Evolutionary conservation across 2,113 vertebrate genomes (phyloP).

Genomic region (Catharus minimus): DNA sequence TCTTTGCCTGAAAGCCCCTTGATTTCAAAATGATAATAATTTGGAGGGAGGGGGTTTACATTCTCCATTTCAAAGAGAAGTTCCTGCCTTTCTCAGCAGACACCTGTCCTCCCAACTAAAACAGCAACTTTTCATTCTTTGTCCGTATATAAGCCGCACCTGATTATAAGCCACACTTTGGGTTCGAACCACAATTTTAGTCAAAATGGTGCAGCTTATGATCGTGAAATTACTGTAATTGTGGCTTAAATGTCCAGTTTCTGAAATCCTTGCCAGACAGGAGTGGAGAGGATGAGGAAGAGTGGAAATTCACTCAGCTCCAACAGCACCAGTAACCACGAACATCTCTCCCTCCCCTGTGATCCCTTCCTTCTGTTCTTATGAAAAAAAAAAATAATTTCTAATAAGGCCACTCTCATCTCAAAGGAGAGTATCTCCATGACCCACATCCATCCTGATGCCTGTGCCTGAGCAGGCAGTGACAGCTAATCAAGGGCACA

Average conservation of each 20-base stretch:
- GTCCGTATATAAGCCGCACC: too few relatives aligned
- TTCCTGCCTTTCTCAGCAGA: too few relatives aligned
- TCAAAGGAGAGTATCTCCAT: neutral
- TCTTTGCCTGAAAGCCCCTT: too few relatives aligned
- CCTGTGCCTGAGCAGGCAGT: neutral
- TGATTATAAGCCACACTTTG: too few relatives aligned
- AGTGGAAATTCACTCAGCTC: neutral
- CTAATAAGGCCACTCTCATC: neutral
- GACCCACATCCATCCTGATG: neutral
- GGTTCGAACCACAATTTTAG: too few relatives aligned
- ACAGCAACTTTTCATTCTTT: too few relatives aligned
- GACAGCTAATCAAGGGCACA: neutral
- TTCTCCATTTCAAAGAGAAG: too few relatives aligned
- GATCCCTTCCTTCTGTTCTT: neutral
- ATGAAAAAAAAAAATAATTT: neutral
- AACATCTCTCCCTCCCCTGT: neutral
- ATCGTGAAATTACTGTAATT: neutral
- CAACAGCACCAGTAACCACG: neutral
- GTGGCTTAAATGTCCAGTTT: neutral
- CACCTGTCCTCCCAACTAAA: too few relatives aligned
- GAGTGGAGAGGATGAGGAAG: rapidly evolving
- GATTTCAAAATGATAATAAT: too few relatives aligned
- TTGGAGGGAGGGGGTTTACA: too few relatives aligned
- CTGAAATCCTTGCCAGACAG: neutral
- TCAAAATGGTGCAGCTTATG: too few relatives aligned